Conservation (phyloP, 2,113 vertebrate species). For the Brachypteracias leptosomus region DNA sequence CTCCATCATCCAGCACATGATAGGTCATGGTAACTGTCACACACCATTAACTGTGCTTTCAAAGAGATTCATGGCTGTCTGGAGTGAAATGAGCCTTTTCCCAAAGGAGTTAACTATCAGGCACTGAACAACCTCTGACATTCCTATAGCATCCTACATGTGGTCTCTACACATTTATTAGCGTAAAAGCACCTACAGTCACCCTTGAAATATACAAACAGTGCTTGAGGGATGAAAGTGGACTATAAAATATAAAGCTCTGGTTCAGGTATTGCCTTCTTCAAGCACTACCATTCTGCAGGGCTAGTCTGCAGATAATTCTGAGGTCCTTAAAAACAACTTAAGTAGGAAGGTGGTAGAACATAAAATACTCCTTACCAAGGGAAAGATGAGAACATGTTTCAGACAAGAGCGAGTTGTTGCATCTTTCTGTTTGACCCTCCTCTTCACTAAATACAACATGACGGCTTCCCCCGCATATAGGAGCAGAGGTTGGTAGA, state of each 20-base stretch:
- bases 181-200: background rate
- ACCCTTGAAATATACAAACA: background rate
- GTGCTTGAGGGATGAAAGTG: background rate
- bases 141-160: background rate
- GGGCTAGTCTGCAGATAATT: background rate
- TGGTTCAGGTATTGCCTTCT: background rate
- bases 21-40: slow-evolving; percentile 43
- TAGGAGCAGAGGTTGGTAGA: background rate
- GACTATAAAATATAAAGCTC: background rate
- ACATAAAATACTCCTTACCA: background rate
- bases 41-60: background rate
- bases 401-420: background rate
- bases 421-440: background rate
- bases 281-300: background rate
- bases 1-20: slow-evolving; percentile 49
- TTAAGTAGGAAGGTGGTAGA: background rate
- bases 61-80: background rate
- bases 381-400: background rate
- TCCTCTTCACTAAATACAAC: background rate
- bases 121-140: background rate
- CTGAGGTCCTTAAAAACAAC: background rate
- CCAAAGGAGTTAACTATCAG: background rate
- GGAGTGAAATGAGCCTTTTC: background rate
- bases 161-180: background rate
- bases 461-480: background rate